phyloP scores from a whole-genome alignment of 2,113 vertebrate species.

The Sphyrna mokarran region DNA sequence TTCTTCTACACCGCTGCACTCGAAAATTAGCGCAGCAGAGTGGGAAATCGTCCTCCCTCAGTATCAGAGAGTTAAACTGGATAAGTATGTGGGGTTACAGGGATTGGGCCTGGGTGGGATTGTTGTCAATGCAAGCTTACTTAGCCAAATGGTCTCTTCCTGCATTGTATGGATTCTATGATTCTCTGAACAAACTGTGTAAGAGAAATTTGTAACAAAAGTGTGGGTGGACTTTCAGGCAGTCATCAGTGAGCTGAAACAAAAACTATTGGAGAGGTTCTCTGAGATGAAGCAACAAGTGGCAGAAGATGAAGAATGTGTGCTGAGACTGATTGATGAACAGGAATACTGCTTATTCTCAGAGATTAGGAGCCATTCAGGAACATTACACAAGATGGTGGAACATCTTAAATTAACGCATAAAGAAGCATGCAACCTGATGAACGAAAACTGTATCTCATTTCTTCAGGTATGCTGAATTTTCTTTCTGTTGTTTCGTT shows the following conservation, averaged over 20 bases:
- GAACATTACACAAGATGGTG: not conserved
- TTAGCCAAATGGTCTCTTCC: no score
- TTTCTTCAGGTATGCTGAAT: not conserved
- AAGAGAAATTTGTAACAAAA: not conserved
- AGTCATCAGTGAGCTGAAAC: not conserved
- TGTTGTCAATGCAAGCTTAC: no score
- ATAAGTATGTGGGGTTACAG: no score
- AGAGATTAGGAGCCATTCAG: not conserved
- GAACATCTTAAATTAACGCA: not conserved
- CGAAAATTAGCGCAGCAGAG: no score
- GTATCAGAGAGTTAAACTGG: no score
- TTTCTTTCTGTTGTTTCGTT: not conserved
- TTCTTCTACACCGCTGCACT: no score
- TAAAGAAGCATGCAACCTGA: not conserved
- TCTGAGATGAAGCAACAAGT: not conserved
- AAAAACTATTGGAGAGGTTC: not conserved
- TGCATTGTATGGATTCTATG: no score
- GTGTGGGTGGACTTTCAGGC: not conserved
- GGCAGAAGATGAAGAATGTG: not conserved
- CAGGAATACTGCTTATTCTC: not conserved
- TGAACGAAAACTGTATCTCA: not conserved
- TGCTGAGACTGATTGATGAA: not conserved
- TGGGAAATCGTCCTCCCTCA: no score
- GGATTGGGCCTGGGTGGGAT: no score
- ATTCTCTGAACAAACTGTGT: not conserved